These are phyloP conservation scores for Puma concolor DNA, from an alignment of 2,113 vertebrate genomes.

Conservation along the genomic window DNA sequence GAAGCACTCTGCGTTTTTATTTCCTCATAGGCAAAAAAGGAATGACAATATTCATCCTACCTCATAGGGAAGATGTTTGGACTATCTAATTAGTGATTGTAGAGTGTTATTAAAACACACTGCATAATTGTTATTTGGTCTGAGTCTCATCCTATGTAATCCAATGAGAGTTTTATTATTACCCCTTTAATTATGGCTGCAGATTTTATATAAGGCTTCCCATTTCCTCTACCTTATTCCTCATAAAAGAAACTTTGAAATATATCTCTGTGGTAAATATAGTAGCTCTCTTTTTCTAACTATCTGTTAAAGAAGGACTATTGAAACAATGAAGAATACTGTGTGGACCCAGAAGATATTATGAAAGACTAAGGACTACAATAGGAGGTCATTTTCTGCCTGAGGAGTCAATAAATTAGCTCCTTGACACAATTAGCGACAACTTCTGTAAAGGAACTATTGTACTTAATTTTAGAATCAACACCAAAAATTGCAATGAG, in stretches of 20 bases:
- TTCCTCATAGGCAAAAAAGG: slow-evolving; percentile 20
- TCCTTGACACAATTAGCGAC: not conserved
- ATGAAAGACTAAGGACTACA: not conserved
- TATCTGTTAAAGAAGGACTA: not conserved
- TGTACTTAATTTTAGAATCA: not conserved
- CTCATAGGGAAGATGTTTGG: slow-evolving; percentile 18
- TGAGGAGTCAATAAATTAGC: not conserved
- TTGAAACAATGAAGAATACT: not conserved
- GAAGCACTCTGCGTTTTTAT: not conserved
- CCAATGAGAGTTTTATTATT: slow-evolving; percentile 30
- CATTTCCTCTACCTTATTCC: not conserved
- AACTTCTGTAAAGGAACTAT: not conserved
- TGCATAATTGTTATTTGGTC: slow-evolving; percentile 48
- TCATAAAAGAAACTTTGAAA: not conserved
- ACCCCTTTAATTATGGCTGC: not conserved
- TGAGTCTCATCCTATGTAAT: slow-evolving; percentile 26
- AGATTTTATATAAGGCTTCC: not conserved
- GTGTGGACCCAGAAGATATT: not conserved
- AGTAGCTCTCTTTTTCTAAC: not conserved
- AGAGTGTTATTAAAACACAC: slow-evolving; percentile 18
- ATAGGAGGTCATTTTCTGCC: not conserved
- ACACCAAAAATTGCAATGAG: not conserved
- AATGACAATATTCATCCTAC: not conserved
- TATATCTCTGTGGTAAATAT: not conserved
- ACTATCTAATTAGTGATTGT: slow-evolving; percentile 43